Base-by-base conservation (phyloP, 2,797 vertebrate species). In the Lophura swinhoii region DNA sequence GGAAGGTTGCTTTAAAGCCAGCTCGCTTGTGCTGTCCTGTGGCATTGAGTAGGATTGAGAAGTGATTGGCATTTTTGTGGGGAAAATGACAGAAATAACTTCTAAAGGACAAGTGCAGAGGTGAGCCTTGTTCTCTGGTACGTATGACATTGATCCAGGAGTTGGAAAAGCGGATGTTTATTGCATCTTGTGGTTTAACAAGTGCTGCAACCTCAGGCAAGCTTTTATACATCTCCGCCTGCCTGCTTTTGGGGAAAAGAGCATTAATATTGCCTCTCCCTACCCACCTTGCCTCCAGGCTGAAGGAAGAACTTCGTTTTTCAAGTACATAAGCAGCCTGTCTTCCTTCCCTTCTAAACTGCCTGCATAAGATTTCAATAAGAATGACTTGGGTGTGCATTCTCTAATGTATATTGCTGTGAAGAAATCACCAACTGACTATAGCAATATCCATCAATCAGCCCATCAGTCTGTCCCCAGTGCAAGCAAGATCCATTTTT, bases 401-500 rank as follows among this genome's bases (percentile, higher is more conserved):
- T 48, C 44, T 74, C 79, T 77, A 13, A 64, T 41, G 41, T 71
- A 10, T 24, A 17, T 56, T 78, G 76, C 88, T 66, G 63, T 68
- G 90, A 86, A 80, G 93, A 80, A 76, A 81, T 72, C 63, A 86
- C 68, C 58, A 75, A 31, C 77, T 88, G 91, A 69, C 90, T 93
- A 1, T 26, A 92, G 88, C 84, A 90, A 72, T 92, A 75, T 77
- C 89, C 60, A 77, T 95, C 94, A 51, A 28, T 96, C 87, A 93
- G 84, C 75, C 81, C 26, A 6, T 96, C 92, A 74, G 88, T n/a
- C 60, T 84, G 58, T 91, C 87, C 76, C 88, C 58, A 9, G 74
- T 88, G 73, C 87, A 59, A 76, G 89, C 22, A 55, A 77, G 81
- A 91, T 85, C 68, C 79, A 91, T 94, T 93, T 93, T 94, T 96